phyloP scores from a whole-genome alignment of 1,140 invertebrate species.

The Aphis gossypii region DNA sequence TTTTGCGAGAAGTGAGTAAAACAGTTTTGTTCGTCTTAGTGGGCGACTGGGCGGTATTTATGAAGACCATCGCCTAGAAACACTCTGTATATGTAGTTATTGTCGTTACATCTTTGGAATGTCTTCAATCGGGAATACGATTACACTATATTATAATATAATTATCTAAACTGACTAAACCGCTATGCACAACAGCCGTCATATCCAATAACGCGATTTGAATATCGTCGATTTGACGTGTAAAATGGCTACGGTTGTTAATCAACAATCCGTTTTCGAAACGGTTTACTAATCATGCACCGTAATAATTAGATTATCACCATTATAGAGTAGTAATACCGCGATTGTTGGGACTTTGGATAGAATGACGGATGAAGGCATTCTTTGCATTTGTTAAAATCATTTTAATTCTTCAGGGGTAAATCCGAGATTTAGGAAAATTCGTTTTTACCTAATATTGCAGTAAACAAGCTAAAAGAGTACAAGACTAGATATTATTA shows the following conservation, averaged over 20 bases:
- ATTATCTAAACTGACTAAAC: not conserved
- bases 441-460: not conserved
- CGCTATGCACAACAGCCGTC: not conserved
- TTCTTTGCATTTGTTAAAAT: not conserved
- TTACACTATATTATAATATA: not conserved
- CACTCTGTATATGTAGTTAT: not conserved
- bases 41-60: not conserved
- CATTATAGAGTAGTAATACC: not conserved
- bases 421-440: not conserved
- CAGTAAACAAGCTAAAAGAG: not conserved
- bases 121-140: not conserved
- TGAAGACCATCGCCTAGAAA: not conserved
- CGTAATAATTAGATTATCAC: not conserved
- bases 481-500: not conserved
- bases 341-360: not conserved
- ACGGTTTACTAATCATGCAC: not conserved
- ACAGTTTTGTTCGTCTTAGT: not conserved
- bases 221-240: not conserved
- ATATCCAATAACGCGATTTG: not conserved
- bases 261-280: not conserved
- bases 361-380: not conserved
- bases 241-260: not conserved
- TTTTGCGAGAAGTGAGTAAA: not conserved
- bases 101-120: not conserved
- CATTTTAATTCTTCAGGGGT: not conserved